Conservation (phyloP, 2,888 invertebrate species). For the Ceriagrion tenellum region DNA sequence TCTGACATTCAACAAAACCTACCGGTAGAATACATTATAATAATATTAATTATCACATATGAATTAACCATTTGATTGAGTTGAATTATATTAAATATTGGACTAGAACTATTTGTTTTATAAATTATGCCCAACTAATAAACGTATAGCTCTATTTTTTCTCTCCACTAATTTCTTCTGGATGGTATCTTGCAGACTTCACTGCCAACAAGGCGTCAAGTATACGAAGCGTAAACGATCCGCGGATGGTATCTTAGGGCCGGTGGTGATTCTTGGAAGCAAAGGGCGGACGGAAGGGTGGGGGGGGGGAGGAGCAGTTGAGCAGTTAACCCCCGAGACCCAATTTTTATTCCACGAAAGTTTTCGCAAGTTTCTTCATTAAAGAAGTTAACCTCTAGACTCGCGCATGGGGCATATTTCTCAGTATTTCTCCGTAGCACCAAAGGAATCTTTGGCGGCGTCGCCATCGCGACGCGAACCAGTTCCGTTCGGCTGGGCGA, state of each 20-base stretch:
- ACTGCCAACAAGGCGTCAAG: background rate
- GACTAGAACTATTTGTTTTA: too few species aligned
- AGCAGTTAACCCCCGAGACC: too few species aligned
- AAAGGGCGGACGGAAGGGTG: background rate
- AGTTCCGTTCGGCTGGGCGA: background rate
- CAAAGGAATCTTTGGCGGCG: background rate
- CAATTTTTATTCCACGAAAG: background rate
- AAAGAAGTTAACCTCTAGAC: slow-evolving; percentile 44
- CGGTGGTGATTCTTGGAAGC: background rate
- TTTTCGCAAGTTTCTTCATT: slow-evolving; percentile 63
- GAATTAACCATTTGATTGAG: too few species aligned
- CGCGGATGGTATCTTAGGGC: background rate
- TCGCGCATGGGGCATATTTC: slow-evolving; percentile 40
- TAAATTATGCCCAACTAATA: too few species aligned
- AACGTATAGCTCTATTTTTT: too few species aligned
- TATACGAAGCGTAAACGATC: background rate
- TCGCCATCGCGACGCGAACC: background rate
- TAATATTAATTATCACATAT: too few species aligned
- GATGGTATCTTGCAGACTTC: background rate
- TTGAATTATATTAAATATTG: too few species aligned
- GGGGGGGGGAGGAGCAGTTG: background rate
- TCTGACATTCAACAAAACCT: too few species aligned
- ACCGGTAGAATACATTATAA: too few species aligned
- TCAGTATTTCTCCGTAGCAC: background rate
- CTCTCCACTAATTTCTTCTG: too few species aligned